A percentile compares a stretch with the other conserved stretches of the same genome.
These are phyloP conservation scores for Apodemia hepburni DNA, from an alignment of 2,888 invertebrate genomes.

Conservation along the genomic window DNA sequence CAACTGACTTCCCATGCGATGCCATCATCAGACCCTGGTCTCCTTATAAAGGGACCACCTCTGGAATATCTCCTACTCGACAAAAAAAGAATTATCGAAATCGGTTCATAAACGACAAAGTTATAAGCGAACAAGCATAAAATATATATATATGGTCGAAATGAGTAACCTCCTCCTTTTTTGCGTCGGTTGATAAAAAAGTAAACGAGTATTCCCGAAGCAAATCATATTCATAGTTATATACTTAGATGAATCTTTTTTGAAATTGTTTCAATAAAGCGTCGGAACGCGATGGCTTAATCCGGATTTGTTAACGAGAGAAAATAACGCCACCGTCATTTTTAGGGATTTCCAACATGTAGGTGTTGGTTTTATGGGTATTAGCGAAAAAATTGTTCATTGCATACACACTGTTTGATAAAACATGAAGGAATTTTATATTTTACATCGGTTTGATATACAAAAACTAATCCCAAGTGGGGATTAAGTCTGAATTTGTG, in stretches of 20 bases:
- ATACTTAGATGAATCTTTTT: constrained; percentile 20
- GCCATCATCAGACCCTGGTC: no score
- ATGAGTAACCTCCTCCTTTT: no score
- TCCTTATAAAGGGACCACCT: no score
- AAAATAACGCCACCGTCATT: constrained; percentile 38
- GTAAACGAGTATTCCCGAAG: background rate
- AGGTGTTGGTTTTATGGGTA: constrained; percentile 28
- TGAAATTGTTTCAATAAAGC: constrained; percentile 34
- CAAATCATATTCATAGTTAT: background rate
- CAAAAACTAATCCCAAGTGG: background rate
- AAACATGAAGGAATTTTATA: background rate
- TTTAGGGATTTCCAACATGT: constrained; percentile 29
- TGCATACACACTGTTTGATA: constrained; percentile 3
- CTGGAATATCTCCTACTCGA: no score
- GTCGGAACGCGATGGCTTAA: constrained; percentile 41
- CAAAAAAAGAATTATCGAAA: no score
- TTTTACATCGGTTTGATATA: background rate
- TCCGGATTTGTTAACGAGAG: constrained; percentile 49
- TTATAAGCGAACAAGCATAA: no score
- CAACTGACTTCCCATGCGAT: no score
- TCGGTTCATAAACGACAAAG: no score
- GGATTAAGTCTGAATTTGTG: background rate
- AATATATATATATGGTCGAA: no score
- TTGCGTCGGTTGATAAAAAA: no score
- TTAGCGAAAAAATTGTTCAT: constrained; percentile 24